Evolutionary conservation across 2,888 invertebrate genomes (phyloP).

Genomic region (Clunio marinus): DNA sequence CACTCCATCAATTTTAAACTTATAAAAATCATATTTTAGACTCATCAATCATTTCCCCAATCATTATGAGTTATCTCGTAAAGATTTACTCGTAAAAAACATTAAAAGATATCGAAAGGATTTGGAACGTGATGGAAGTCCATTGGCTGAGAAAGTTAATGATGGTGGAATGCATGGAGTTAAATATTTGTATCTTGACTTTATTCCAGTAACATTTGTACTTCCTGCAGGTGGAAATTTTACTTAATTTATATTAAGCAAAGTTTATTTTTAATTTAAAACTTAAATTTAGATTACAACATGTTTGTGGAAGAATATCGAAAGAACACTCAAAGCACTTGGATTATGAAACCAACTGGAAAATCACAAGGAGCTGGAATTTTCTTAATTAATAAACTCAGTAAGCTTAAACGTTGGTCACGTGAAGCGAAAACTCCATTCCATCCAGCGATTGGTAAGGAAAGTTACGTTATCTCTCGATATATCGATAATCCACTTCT

Average conservation of each 20-base stretch:
- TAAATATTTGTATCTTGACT: slow-evolving; percentile 79
- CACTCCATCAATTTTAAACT: too few relatives aligned
- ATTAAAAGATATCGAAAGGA: slow-evolving; percentile 92
- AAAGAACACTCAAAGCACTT: slow-evolving; percentile 88
- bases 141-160: slow-evolving; percentile 71
- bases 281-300: slow-evolving; percentile 68
- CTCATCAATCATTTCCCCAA: slow-evolving; percentile 95
- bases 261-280: neutral
- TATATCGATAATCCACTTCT: slow-evolving; percentile 92
- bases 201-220: slow-evolving; percentile 90
- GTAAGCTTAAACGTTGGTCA: slow-evolving; percentile 87
- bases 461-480: slow-evolving; percentile 89
- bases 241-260: neutral
- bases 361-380: slow-evolving; percentile 94
- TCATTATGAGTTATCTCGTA: slow-evolving; percentile 90
- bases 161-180: slow-evolving; percentile 58
- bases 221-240: slow-evolving; percentile 64
- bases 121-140: slow-evolving; percentile 83
- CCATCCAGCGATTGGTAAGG: slow-evolving; percentile 78
- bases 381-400: slow-evolving; percentile 90
- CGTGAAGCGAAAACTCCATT: slow-evolving; percentile 80
- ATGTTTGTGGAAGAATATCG: slow-evolving; percentile 96
- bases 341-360: slow-evolving; percentile 97
- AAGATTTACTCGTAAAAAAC: slow-evolving; percentile 93
- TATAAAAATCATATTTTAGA: slow-evolving; percentile 52